These are phyloP conservation scores for Silurus asotus DNA, from an alignment of 2,113 vertebrate species.

Conservation along the genomic window DNA sequence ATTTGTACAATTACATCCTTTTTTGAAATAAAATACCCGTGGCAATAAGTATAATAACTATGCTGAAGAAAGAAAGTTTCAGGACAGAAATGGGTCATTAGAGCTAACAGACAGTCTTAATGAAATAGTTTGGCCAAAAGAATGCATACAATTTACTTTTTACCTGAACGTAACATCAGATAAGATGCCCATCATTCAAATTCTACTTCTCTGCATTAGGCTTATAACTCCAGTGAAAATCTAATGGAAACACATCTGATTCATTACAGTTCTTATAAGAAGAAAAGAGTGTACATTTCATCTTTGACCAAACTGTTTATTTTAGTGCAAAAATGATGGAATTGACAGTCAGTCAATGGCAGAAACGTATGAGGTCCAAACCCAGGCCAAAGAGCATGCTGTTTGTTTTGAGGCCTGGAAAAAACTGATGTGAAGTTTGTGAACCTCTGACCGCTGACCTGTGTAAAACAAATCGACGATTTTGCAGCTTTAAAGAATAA, in stretches of 20 bases:
- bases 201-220: background rate
- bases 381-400: slow-evolving; percentile 20
- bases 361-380: background rate
- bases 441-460: slow-evolving; percentile 80
- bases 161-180: background rate
- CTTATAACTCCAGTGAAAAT: background rate
- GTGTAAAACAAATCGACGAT: slow-evolving; percentile 31
- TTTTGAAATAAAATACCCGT: background rate
- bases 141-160: background rate
- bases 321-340: slow-evolving; percentile 39
- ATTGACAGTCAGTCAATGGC: background rate
- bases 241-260: background rate
- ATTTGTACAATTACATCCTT: background rate
- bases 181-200: background rate
- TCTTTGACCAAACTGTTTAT: slow-evolving; percentile 22
- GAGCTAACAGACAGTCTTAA: background rate
- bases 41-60: background rate
- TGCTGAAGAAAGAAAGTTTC: background rate
- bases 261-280: background rate
- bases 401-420: slow-evolving; percentile 14
- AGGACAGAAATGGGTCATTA: background rate
- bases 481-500: slow-evolving; percentile 40
- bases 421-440: slow-evolving; percentile 27
- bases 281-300: background rate
- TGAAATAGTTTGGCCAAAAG: background rate